phyloP scores from a whole-genome alignment of 2,797 vertebrate genomes.

The Phoeniculus purpureus region DNA sequence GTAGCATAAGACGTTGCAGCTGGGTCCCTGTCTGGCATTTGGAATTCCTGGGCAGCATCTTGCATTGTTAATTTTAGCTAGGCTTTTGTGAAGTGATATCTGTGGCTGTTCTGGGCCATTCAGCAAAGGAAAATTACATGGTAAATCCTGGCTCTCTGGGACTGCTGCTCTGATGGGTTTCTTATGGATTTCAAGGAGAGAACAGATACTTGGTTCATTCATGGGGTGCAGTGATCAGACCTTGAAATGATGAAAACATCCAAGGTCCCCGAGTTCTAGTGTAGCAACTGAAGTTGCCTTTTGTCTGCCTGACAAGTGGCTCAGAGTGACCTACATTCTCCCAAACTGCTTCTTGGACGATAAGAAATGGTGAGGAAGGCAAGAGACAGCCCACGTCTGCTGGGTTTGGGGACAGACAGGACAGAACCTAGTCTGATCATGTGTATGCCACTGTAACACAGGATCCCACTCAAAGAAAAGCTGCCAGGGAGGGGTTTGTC shows the following conservation, averaged over 20 bases:
- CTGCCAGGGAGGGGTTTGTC: neutral
- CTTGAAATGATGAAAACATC: neutral
- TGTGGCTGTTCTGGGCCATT: neutral
- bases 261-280: neutral
- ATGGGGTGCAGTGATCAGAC: fast-evolving
- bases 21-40: neutral
- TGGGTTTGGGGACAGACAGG: neutral
- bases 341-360: neutral
- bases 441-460: neutral
- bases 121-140: neutral
- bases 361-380: neutral
- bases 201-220: neutral
- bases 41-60: neutral
- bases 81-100: neutral
- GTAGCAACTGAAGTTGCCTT: neutral
- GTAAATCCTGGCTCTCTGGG: neutral
- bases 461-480: neutral
- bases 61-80: slow-evolving; percentile 14
- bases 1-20: neutral
- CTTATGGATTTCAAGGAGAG: neutral
- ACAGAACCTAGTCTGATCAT: fast-evolving
- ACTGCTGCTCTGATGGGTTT: neutral
- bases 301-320: neutral
- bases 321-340: neutral
- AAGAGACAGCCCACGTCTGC: neutral